These are phyloP conservation scores for Clivina fossor DNA, from an alignment of 2,888 invertebrate species.

Conservation along the genomic window DNA sequence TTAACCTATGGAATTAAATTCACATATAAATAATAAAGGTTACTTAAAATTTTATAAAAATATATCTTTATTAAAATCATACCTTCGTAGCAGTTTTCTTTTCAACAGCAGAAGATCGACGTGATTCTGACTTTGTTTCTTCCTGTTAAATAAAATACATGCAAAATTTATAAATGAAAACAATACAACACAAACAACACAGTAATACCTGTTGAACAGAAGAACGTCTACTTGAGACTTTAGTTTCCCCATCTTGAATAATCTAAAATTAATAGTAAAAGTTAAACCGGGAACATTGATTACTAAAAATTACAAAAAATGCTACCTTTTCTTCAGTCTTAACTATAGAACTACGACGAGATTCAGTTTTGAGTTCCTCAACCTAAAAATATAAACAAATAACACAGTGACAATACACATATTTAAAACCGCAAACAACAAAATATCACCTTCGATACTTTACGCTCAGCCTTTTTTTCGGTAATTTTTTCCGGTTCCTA, in stretches of 20 bases:
- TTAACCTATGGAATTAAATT: slow-evolving; percentile 26
- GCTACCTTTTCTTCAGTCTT: slow-evolving; percentile 51
- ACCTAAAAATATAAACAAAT: slow-evolving; percentile 42
- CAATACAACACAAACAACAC: slow-evolving; percentile 15
- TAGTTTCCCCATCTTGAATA: slow-evolving; percentile 49
- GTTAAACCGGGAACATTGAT: slow-evolving; percentile 8
- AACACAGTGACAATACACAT: neutral
- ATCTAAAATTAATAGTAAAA: slow-evolving; percentile 41
- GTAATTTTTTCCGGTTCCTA: slow-evolving; percentile 46
- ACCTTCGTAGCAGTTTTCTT: slow-evolving; percentile 43
- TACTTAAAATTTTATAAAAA: no score
- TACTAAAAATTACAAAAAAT: slow-evolving; percentile 5
- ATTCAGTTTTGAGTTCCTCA: slow-evolving; percentile 50
- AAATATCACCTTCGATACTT: slow-evolving; percentile 42
- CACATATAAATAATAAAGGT: slow-evolving; percentile 8
- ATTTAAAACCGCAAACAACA: neutral
- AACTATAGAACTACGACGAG: slow-evolving; percentile 49
- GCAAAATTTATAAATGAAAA: slow-evolving; percentile 29
- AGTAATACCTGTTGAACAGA: slow-evolving; percentile 48
- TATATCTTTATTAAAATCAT: no score
- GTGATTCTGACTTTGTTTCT: slow-evolving; percentile 55
- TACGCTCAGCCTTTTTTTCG: slow-evolving; percentile 56
- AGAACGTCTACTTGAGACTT: slow-evolving; percentile 49
- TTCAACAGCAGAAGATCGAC: slow-evolving; percentile 53
- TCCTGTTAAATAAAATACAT: slow-evolving; percentile 50